These are phyloP conservation scores for Sclerurus mexicanus DNA, from an alignment of 2,113 vertebrate genomes.

Conservation along the genomic window DNA sequence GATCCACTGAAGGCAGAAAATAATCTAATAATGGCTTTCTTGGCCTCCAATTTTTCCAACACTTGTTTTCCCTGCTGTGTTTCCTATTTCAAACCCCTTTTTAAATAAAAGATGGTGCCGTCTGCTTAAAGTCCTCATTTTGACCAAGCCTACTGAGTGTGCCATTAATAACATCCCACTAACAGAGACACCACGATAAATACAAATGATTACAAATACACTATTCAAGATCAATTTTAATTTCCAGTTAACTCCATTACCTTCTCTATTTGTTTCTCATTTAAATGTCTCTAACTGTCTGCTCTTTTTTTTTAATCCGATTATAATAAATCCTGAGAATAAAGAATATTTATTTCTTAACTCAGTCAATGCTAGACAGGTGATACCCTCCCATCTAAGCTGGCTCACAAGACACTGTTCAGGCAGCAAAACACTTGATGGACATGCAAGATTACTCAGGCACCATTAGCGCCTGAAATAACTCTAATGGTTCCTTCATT, in stretches of 20 bases:
- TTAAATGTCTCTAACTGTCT: not conserved
- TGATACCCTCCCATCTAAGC: not conserved
- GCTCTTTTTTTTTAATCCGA: not conserved
- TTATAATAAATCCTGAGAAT: not conserved
- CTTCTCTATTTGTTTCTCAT: not conserved
- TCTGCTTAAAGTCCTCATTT: not conserved
- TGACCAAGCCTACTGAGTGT: not conserved
- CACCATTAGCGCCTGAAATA: not conserved
- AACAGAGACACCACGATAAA: not conserved
- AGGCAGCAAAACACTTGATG: not conserved
- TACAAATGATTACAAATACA: not conserved
- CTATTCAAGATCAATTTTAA: not conserved
- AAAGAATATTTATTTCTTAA: not conserved
- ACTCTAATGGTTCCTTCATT: accelerated
- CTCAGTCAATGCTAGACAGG: not conserved
- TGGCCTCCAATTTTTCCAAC: not conserved
- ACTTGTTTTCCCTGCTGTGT: slow-evolving; percentile 1
- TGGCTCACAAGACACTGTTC: not conserved
- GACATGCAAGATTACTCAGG: accelerated
- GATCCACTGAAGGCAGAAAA: not conserved
- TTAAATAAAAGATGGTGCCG: not conserved
- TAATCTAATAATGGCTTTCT: not conserved
- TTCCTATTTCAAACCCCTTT: slow-evolving; percentile 1
- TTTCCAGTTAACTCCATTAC: not conserved
- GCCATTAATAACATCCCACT: not conserved